These are phyloP conservation scores for Virgularia gustaviana DNA, from an alignment of 92 coral and sea anemone genomes.

Conservation along the genomic window DNA sequence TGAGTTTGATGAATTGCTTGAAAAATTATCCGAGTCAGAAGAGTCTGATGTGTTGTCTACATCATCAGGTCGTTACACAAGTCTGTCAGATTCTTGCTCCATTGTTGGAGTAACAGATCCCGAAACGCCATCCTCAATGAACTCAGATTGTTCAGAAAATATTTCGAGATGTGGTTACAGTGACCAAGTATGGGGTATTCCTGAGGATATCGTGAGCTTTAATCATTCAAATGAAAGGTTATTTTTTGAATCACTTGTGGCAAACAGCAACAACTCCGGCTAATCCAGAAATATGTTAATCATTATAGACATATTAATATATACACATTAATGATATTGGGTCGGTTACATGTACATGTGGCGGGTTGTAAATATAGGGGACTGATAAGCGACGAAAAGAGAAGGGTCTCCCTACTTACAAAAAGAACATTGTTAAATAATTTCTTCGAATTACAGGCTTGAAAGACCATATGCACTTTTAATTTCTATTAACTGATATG, in stretches of 20 bases:
- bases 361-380: too few relatives aligned
- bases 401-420: too few relatives aligned
- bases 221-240: slow-evolving; percentile 24
- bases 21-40: slow-evolving; percentile 90
- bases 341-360: too few relatives aligned
- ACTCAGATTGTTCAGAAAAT: slow-evolving; percentile 69
- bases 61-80: slow-evolving; percentile 57
- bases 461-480: too few relatives aligned
- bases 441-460: too few relatives aligned
- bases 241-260: slow-evolving; percentile 7
- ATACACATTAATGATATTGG: neutral
- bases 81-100: slow-evolving; percentile 63
- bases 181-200: slow-evolving; percentile 59
- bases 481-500: too few relatives aligned
- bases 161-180: slow-evolving; percentile 59
- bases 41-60: slow-evolving; percentile 75
- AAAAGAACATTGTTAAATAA: too few relatives aligned
- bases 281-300: neutral
- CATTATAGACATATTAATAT: neutral
- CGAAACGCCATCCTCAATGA: slow-evolving; percentile 69
- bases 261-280: neutral
- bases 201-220: slow-evolving; percentile 28
- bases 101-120: slow-evolving; percentile 61
- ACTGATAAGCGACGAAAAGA: too few relatives aligned
- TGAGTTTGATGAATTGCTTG: slow-evolving; percentile 86